Conservation (phyloP, 2,797 vertebrate genomes). For the Mastacembelus armatus region DNA sequence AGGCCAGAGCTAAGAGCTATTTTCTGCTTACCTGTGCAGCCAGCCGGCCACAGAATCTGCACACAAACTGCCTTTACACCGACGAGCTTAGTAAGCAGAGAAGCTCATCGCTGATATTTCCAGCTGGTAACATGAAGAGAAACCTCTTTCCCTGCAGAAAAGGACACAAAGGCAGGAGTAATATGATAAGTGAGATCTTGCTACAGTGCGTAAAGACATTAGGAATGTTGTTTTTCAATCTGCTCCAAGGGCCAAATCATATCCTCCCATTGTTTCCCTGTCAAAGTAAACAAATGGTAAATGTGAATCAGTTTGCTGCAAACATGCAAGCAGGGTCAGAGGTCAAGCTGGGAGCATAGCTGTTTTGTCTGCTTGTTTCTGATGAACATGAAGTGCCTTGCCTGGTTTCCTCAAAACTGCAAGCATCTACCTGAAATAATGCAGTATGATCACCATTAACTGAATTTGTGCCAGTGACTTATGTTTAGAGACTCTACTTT, state of each 20-base stretch:
- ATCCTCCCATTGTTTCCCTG: constrained; percentile 69
- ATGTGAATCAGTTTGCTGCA: constrained; percentile 49
- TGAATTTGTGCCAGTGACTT: constrained; percentile 26
- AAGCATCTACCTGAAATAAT: constrained; percentile 34
- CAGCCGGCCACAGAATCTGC: constrained; percentile 71
- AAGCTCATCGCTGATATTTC: constrained; percentile 76
- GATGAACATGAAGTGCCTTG: constrained; percentile 28
- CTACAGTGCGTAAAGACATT: constrained; percentile 66
- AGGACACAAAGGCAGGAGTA: constrained; percentile 76
- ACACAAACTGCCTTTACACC: constrained; percentile 74
- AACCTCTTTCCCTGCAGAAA: constrained; percentile 74
- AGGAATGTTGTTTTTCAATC: constrained; percentile 68
- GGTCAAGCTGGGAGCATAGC: constrained; percentile 56
- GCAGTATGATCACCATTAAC: constrained; percentile 13
- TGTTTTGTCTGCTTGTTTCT: constrained; percentile 59
- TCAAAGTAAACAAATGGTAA: constrained; percentile 59
- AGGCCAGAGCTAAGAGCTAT: constrained; percentile 77
- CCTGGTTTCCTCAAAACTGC: constrained; percentile 29
- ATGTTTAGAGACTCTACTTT: constrained; percentile 20
- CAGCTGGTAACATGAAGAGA: constrained; percentile 77
- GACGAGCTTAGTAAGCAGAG: constrained; percentile 72
- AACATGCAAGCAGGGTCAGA: constrained; percentile 43
- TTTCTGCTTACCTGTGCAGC: constrained; percentile 85
- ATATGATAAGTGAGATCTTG: constrained; percentile 72
- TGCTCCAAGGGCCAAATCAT: constrained; percentile 52